Conservation (phyloP, 2,113 vertebrate species). For the Urocynchramus pylzowi region DNA sequence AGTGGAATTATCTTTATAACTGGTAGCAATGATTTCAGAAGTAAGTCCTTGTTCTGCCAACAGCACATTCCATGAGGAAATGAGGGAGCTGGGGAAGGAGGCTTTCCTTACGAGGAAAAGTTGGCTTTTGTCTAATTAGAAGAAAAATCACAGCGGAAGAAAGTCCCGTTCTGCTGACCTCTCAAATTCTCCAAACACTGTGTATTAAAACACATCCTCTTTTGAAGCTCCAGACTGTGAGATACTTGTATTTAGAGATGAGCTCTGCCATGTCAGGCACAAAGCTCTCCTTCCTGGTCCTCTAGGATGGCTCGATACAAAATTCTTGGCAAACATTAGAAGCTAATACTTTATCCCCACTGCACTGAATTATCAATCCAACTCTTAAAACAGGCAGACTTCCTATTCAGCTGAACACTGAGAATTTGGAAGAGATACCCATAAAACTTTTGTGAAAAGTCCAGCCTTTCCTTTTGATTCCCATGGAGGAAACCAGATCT, state of each 20-base stretch:
- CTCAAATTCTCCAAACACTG: neutral
- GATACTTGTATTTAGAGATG: neutral
- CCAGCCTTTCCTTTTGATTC: neutral
- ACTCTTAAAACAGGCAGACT: neutral
- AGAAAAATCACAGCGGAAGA: neutral
- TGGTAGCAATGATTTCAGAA: slow-evolving; percentile 55
- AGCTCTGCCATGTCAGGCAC: neutral
- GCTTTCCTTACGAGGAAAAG: slow-evolving; percentile 16
- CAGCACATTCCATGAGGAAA: slow-evolving; percentile 20
- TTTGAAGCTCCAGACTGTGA: neutral
- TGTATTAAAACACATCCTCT: neutral
- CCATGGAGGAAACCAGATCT: neutral
- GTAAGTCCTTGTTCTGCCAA: slow-evolving; percentile 47
- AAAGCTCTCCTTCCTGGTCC: neutral
- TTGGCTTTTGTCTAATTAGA: slow-evolving; percentile 61
- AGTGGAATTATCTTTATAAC: slow-evolving; percentile 51
- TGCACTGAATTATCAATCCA: neutral
- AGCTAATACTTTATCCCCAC: neutral
- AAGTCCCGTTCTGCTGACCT: neutral
- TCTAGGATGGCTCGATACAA: neutral
- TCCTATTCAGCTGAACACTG: neutral
- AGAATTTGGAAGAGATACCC: slow-evolving; percentile 9
- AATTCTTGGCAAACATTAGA: slow-evolving; percentile 15
- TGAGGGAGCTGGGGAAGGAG: slow-evolving; percentile 13
- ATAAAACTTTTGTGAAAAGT: neutral